These are phyloP conservation scores for Papilio helenus DNA, from an alignment of 1,140 invertebrate genomes.

Conservation along the genomic window DNA sequence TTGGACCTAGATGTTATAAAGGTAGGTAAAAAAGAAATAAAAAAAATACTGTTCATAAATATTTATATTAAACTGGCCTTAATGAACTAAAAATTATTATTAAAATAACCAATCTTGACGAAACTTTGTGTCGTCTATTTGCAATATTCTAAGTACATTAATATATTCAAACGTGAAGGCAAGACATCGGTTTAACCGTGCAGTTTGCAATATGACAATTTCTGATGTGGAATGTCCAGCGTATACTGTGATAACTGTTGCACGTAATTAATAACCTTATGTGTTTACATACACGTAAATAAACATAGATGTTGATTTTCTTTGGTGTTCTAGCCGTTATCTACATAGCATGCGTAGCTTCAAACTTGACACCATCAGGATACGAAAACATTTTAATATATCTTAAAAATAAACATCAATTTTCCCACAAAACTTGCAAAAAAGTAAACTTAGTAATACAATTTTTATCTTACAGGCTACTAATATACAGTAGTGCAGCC, in stretches of 20 bases:
- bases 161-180: conserved; percentile 34
- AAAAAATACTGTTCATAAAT: conserved; percentile 52
- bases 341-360: conserved; percentile 50
- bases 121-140: conserved; percentile 51
- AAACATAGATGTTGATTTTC: conserved; percentile 62
- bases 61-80: conserved; percentile 75
- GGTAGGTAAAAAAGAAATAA: conserved; percentile 43
- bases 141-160: conserved; percentile 37
- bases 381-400: conserved; percentile 48
- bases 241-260: conserved; percentile 40
- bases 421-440: conserved; percentile 38
- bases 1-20: neutral
- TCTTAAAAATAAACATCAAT: conserved; percentile 43
- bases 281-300: conserved; percentile 55
- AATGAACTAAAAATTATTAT: conserved; percentile 64
- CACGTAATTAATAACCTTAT: conserved; percentile 32
- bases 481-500: neutral
- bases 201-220: conserved; percentile 46
- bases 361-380: conserved; percentile 44
- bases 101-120: conserved; percentile 52
- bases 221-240: neutral
- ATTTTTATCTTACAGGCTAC: conserved; percentile 4
- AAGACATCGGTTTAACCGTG: conserved; percentile 57
- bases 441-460: conserved; percentile 37
- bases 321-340: conserved; percentile 82